Evolutionary conservation across 2,888 invertebrate species (phyloP).

Genomic region (Hedya salicella): DNA sequence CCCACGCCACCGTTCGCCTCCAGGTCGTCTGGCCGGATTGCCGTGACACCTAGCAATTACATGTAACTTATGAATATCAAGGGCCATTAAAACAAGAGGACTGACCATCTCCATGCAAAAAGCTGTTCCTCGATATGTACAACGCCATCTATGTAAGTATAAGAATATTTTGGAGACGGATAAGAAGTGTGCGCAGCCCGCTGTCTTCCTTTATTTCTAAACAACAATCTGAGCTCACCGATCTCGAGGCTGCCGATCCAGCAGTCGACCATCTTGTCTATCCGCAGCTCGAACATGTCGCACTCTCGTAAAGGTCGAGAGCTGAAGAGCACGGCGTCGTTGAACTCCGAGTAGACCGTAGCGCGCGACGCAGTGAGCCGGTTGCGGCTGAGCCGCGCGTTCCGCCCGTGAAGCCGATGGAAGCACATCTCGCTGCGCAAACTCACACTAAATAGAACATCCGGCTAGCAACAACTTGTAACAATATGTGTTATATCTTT

Average conservation of each 20-base stretch:
- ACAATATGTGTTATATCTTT: too few relatives aligned
- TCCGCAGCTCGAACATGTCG: constrained; percentile 95
- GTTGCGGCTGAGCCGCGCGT: constrained; percentile 93
- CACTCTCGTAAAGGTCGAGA: constrained; percentile 94
- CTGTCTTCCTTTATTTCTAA: too few relatives aligned
- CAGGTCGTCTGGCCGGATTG: constrained; percentile 95
- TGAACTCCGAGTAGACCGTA: constrained; percentile 95
- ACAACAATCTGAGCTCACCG: constrained; percentile 84
- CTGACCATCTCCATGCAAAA: too few relatives aligned
- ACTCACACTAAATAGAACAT: constrained; percentile 12
- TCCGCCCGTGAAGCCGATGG: constrained; percentile 95
- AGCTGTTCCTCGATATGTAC: too few relatives aligned
- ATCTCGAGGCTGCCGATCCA: constrained; percentile 98
- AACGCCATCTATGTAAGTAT: too few relatives aligned
- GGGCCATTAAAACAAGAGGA: too few relatives aligned
- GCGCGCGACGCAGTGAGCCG: constrained; percentile 94
- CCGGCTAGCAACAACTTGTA: too few relatives aligned
- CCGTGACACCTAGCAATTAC: constrained; percentile 88
- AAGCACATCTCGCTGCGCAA: constrained; percentile 90
- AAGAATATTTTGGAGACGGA: too few relatives aligned
- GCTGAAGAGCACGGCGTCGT: constrained; percentile 96
- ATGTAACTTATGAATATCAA: not conserved
- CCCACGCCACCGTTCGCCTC: constrained; percentile 80
- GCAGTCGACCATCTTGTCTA: constrained; percentile 95
- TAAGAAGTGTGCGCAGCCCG: too few relatives aligned